Percentiles rank a stretch among this genome's conserved stretches.
Evolutionary conservation across 2,113 vertebrate species (phyloP).

Genomic region (Apistogramma diplotaenia): DNA sequence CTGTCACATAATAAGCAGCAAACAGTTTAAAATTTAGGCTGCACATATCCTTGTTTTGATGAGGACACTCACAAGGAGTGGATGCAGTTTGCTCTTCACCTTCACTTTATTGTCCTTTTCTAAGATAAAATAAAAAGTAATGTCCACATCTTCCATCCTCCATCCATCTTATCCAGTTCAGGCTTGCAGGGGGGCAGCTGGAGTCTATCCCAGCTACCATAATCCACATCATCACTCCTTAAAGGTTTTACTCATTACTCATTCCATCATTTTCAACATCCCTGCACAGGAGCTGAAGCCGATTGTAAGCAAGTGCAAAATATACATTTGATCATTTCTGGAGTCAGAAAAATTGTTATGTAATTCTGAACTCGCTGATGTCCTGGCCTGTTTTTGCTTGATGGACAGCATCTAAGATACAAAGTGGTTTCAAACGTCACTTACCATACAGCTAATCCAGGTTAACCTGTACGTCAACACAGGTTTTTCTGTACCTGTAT

Average conservation of each 20-base stretch:
- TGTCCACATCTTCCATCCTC: not conserved
- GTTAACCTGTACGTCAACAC: not conserved
- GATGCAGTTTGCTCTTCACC: too few relatives aligned
- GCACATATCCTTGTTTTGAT: too few relatives aligned
- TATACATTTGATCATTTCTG: not conserved
- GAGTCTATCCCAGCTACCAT: too few relatives aligned
- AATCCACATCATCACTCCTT: not conserved
- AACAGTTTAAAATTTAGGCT: too few relatives aligned
- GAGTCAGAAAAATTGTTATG: not conserved
- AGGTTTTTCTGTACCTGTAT: not conserved
- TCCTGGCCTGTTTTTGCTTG: not conserved
- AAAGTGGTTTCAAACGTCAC: not conserved
- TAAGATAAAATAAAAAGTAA: not conserved
- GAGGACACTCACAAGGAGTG: too few relatives aligned
- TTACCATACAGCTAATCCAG: not conserved
- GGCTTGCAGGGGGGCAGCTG: too few relatives aligned
- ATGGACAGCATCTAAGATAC: not conserved
- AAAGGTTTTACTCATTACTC: not conserved
- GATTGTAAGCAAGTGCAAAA: not conserved
- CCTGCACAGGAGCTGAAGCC: too few relatives aligned
- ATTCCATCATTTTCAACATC: not conserved
- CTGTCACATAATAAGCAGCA: too few relatives aligned
- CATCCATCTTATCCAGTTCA: too few relatives aligned
- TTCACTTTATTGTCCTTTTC: too few relatives aligned
- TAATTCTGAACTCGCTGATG: not conserved